A percentile compares a stretch with the other conserved stretches of the same genome.
Evolutionary conservation across 1,140 invertebrate species (phyloP).

Genomic region (Camponotus floridanus): DNA sequence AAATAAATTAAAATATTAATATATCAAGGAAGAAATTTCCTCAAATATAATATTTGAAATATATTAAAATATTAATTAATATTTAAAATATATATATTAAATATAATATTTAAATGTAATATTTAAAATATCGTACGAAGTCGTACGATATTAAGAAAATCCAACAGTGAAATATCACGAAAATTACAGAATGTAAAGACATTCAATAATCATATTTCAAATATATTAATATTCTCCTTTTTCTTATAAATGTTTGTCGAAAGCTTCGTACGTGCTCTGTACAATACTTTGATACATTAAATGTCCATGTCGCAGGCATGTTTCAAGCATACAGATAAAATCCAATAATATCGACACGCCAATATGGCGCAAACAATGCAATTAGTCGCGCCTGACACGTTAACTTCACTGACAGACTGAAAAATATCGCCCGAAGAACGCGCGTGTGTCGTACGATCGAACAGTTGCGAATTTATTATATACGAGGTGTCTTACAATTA

Average conservation of each 20-base stretch:
- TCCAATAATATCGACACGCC: slow-evolving; percentile 35
- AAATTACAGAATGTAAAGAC: not conserved
- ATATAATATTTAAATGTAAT: not conserved
- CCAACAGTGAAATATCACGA: not conserved
- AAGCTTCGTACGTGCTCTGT: not conserved
- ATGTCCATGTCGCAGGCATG: not conserved
- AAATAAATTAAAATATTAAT: not conserved
- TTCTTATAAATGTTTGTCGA: not conserved
- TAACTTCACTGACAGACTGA: not conserved
- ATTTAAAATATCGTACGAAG: not conserved
- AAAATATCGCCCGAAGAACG: slow-evolving; percentile 6
- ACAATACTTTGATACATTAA: slow-evolving; percentile 3
- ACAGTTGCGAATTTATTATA: slow-evolving; percentile 18
- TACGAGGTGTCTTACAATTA: not conserved
- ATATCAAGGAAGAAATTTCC: not conserved
- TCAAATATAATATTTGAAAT: too few species aligned
- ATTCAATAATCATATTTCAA: slow-evolving; percentile 4
- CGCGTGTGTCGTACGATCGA: not conserved
- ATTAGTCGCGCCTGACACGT: not conserved
- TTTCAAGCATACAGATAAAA: slow-evolving; percentile 18
- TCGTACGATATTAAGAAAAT: not conserved
- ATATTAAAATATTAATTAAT: not conserved
- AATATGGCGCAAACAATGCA: slow-evolving; percentile 1
- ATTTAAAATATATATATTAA: too few species aligned
- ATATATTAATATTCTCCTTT: slow-evolving; percentile 3